Conservation (phyloP, 2,888 invertebrate species). For the Antheraea yamamai region DNA sequence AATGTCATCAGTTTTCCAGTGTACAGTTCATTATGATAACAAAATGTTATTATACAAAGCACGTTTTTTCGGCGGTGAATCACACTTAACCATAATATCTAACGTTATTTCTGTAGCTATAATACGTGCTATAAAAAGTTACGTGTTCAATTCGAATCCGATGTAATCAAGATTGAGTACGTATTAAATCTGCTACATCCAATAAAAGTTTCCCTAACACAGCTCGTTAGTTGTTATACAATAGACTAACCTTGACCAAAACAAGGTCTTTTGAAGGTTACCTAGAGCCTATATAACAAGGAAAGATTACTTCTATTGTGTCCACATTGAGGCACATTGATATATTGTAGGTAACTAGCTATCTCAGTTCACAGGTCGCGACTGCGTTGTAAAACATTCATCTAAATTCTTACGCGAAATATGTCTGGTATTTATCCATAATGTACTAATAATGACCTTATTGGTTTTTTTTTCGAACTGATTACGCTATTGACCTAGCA, state of each 20-base stretch:
- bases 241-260: conserved; percentile 31
- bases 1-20: background rate
- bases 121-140: background rate
- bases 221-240: conserved; percentile 18
- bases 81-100: background rate
- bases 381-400: background rate
- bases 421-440: background rate
- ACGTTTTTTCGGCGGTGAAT: conserved; percentile 1
- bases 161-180: background rate
- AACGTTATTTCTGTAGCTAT: background rate
- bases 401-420: background rate
- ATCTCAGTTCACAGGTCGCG: background rate
- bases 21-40: background rate
- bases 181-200: background rate
- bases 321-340: conserved; percentile 7
- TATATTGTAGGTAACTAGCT: background rate
- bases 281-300: background rate
- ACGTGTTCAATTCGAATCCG: background rate
- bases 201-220: conserved; percentile 4
- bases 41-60: background rate
- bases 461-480: too few species aligned
- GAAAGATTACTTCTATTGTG: conserved; percentile 18
- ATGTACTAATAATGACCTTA: background rate
- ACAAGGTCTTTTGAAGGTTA: conserved; percentile 31
- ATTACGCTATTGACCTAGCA: too few species aligned